These are phyloP conservation scores for Ptycholaimellus sp. DNA, from an alignment of 2,888 invertebrate species.

Conservation along the genomic window DNA sequence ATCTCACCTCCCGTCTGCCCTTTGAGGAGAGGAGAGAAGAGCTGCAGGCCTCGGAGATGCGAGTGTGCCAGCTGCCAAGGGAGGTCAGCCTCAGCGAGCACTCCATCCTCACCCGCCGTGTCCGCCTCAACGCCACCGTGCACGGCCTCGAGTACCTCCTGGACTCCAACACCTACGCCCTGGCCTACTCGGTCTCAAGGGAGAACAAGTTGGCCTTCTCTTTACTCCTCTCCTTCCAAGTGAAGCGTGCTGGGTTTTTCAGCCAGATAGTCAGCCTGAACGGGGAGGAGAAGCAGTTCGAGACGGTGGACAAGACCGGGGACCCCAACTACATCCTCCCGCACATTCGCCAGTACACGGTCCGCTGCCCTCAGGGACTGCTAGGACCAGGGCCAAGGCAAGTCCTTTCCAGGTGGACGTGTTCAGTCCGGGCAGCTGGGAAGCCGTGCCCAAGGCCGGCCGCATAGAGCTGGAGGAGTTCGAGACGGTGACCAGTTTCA, in stretches of 20 bases:
- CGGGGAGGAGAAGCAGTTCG: constrained; percentile 9
- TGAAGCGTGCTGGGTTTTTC: no score
- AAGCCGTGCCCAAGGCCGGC: constrained; percentile 32
- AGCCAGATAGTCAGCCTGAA: constrained; percentile 4
- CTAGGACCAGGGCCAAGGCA: no score
- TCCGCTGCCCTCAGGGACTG: no score
- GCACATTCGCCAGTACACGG: no score
- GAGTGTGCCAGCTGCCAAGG: constrained; percentile 11
- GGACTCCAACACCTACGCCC: constrained; percentile 34
- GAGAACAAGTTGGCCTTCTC: no score
- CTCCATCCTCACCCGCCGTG: no score
- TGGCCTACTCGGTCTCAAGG: no score
- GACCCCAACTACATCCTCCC: constrained; percentile 60
- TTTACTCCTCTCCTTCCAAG: no score
- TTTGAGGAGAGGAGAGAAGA: no score
- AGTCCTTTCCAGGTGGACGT: constrained; percentile 49
- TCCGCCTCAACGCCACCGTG: constrained; percentile 48
- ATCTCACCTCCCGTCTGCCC: no score
- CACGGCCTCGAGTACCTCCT: constrained; percentile 62
- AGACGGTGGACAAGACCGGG: constrained; percentile 8
- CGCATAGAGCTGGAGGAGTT: constrained; percentile 18
- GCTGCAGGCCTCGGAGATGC: constrained; percentile 10
- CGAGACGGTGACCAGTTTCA: constrained; percentile 12
- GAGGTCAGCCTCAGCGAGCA: no score
- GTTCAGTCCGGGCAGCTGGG: constrained; percentile 50